Percentiles rank a stretch among this genome's conserved stretches.
phyloP scores from a whole-genome alignment of 1,140 invertebrate species.

The Atta texana region DNA sequence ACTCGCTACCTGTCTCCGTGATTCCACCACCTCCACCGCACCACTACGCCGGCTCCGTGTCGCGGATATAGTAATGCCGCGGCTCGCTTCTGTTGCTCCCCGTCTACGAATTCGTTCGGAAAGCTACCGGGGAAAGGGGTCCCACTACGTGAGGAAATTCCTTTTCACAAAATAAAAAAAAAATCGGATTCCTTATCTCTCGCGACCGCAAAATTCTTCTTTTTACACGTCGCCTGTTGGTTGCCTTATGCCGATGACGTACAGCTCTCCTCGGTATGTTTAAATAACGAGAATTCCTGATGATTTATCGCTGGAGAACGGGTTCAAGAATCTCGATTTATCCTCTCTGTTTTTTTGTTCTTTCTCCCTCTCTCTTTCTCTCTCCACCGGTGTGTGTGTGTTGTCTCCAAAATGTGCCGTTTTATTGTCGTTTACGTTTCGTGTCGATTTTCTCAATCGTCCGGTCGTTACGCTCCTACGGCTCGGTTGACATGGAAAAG shows the following conservation, averaged over 20 bases:
- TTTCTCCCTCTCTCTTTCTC: neutral
- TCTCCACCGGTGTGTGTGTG: neutral
- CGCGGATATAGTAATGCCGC: neutral
- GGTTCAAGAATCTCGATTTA: constrained; percentile 13
- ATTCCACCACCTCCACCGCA: constrained; percentile 30
- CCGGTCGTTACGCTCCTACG: neutral
- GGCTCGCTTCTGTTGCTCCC: constrained; percentile 12
- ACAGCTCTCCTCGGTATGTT: no score
- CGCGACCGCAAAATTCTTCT: neutral
- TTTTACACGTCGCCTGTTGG: neutral
- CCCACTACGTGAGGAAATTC: neutral
- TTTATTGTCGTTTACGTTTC: neutral
- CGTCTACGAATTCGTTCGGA: neutral
- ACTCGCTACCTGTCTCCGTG: neutral
- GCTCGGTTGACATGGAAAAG: constrained; percentile 54
- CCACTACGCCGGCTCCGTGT: constrained; percentile 13
- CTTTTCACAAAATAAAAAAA: neutral
- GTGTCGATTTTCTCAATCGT: constrained; percentile 1
- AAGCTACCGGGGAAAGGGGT: neutral
- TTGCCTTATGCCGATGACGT: constrained; percentile 15
- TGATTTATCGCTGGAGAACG: neutral
- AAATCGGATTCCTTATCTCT: neutral
- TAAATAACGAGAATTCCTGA: neutral
- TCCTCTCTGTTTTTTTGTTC: neutral
- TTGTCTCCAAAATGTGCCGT: neutral